phyloP scores from a whole-genome alignment of 2,888 invertebrate genomes.

The Synergus japonicus region DNA sequence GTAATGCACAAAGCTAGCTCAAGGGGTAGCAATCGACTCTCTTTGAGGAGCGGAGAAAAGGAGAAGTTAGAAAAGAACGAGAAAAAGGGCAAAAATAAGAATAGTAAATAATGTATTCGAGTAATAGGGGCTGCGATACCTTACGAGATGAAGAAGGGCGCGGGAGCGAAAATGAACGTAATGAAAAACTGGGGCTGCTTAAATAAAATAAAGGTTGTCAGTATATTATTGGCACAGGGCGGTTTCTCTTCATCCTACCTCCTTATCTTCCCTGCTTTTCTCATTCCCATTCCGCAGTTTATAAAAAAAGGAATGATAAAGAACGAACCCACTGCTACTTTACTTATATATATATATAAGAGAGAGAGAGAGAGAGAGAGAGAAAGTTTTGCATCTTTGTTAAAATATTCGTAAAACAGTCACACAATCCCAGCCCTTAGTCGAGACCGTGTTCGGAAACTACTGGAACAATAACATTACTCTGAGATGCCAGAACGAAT shows the following conservation, averaged over 20 bases:
- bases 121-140: conserved; percentile 55
- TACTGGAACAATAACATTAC: conserved; percentile 2
- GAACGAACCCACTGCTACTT: conserved; percentile 1
- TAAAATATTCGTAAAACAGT: too few relatives aligned
- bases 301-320: conserved; percentile 41
- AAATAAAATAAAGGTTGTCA: conserved; percentile 76
- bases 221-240: conserved; percentile 71
- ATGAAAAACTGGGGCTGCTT: conserved; percentile 76
- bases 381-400: conserved; percentile 25
- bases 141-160: conserved; percentile 57
- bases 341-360: not conserved
- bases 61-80: conserved; percentile 49
- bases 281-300: conserved; percentile 40
- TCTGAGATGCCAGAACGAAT: conserved; percentile 20
- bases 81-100: conserved; percentile 69
- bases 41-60: conserved; percentile 51
- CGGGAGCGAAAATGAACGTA: conserved; percentile 71
- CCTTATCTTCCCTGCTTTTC: conserved; percentile 29
- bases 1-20: conserved; percentile 50
- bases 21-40: conserved; percentile 54
- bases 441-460: not conserved
- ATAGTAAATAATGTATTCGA: conserved; percentile 74
- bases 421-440: not conserved
- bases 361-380: too few relatives aligned
- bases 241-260: conserved; percentile 59